Evolutionary conservation across 2,113 vertebrate genomes (phyloP), one percentile per base, ranked within the genome.

Genomic region (Mionectes macconnelli): DNA sequence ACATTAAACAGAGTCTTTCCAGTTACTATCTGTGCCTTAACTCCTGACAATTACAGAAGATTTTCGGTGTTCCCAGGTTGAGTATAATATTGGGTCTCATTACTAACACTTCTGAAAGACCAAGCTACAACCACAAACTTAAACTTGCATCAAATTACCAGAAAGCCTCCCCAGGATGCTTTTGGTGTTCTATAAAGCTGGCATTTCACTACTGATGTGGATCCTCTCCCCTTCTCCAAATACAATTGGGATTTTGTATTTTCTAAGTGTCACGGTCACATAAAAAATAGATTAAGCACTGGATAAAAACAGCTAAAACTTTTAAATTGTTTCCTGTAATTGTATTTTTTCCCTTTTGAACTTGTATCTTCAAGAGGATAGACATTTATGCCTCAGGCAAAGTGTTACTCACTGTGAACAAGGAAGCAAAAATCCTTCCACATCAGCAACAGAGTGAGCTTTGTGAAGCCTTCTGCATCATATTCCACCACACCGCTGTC

Each of bases 401-500:
- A 96, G 88, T 35, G 67, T 72, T 98, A 99, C 98, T 99, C 97
- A 99, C 99, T 99, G 91, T 99, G 99, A 57, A 99, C 99, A 72
- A 99, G 98, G 97, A 99, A 99, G 97, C 99, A 99, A 95, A 99
- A 99, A 87, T 99, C 99, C 94, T 99, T 99, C 99, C 99, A 99
- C 98, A 99, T 99, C 93, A 99, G 98, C 60, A 99, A 97, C 86
- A 99, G 98, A 19, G 99, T 99, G 93, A 99, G 99, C 96, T 99
- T 99, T 85, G 99, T 99, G 97, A 99, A 99, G 88, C 99, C 99
- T 97, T 99, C 99, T 40, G 99, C 99, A 89, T 99, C 99, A 44
- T 99, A 99, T 94, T 99, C 99, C 94, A 99, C 99, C 76, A 99
- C 99, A 50, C 99, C 99, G 90, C 99, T 99, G 97, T 37, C 92